These are phyloP conservation scores for Brachionus asplanchnoidis DNA, from an alignment of 1,140 invertebrate species.

Conservation along the genomic window DNA sequence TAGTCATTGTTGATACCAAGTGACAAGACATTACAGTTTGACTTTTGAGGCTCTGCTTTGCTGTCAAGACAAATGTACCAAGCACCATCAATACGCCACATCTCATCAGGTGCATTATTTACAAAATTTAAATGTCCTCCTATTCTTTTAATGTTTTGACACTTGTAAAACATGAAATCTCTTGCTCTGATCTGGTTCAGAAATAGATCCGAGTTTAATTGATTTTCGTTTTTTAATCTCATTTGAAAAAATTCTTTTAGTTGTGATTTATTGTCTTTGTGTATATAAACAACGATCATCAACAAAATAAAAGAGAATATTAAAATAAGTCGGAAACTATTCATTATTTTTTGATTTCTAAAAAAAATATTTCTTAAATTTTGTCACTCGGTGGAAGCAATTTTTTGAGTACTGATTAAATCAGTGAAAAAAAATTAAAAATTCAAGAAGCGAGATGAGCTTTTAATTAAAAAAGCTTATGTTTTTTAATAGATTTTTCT, in stretches of 20 bases:
- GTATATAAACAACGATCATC: background rate
- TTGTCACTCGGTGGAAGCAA: too few species aligned
- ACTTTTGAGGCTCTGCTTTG: background rate
- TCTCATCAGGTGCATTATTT: background rate
- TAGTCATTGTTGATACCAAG: constrained; percentile 31
- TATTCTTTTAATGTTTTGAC: background rate
- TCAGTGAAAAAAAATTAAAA: too few species aligned
- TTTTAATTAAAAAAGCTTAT: too few species aligned
- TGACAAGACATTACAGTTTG: background rate
- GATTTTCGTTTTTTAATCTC: background rate
- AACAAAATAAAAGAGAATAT: background rate
- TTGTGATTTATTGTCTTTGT: background rate
- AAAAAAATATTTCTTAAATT: background rate
- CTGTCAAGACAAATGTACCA: constrained; percentile 30
- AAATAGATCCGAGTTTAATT: background rate
- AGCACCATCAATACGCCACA: constrained; percentile 14
- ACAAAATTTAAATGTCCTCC: background rate
- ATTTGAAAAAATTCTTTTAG: background rate
- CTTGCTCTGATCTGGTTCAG: background rate
- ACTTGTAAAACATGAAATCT: constrained; percentile 20
- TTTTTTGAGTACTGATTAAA: too few species aligned
- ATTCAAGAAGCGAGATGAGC: too few species aligned
- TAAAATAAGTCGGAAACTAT: background rate
- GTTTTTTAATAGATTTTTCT: background rate
- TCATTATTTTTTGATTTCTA: background rate